A percentile compares a stretch with the other conserved stretches of the same genome.
These are phyloP conservation scores for Volucella inanis DNA, from an alignment of 2,888 invertebrate genomes.

Conservation along the genomic window DNA sequence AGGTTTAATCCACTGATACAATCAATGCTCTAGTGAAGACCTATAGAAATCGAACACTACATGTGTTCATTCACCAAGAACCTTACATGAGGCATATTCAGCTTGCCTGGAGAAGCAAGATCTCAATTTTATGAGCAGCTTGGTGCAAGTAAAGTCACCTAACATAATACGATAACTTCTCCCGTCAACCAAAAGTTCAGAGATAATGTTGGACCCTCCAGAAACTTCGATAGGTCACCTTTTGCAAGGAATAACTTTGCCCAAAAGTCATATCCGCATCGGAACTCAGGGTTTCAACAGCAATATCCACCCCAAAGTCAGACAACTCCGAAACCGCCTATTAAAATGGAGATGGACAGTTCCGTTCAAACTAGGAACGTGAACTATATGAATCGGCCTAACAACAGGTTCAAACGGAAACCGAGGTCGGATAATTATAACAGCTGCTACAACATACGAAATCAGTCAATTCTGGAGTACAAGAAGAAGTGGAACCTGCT, in stretches of 20 bases:
- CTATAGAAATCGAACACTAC: slow-evolving; percentile 29
- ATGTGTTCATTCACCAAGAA: background rate
- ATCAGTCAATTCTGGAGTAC: no score
- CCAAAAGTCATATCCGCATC: background rate
- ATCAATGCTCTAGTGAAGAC: no score
- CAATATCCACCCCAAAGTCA: background rate
- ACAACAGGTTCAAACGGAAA: no score
- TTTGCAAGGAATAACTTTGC: background rate
- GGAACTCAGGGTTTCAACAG: background rate
- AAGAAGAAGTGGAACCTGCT: no score
- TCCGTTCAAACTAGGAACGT: no score
- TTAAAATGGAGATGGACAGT: no score
- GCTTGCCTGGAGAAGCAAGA: slow-evolving; percentile 13
- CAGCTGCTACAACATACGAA: no score
- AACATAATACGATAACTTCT: background rate
- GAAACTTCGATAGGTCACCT: background rate
- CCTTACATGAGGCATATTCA: slow-evolving; percentile 26
- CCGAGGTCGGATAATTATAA: no score
- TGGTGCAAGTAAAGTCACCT: slow-evolving; percentile 1
- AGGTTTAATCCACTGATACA: no score
- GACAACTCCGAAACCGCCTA: no score
- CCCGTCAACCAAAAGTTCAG: background rate
- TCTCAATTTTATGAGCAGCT: slow-evolving; percentile 4
- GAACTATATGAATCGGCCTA: no score
- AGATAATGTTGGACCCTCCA: background rate